Percentiles rank a stretch among this genome's conserved stretches.
Conservation (phyloP, 2,797 vertebrate species). For the Mycteria americana region DNA sequence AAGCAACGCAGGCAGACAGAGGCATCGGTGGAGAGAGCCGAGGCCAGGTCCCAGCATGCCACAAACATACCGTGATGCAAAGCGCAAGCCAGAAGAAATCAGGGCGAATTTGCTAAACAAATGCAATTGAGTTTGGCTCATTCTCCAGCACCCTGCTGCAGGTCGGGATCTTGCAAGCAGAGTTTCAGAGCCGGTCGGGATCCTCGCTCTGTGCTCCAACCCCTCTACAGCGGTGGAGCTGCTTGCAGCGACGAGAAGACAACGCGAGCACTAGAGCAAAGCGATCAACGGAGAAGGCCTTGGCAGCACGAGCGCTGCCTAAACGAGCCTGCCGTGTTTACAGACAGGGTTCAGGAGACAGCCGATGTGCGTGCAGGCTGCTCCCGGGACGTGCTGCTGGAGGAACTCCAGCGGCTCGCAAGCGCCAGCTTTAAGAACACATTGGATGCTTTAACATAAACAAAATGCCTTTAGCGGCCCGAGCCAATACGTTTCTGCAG, state of each 20-base stretch:
- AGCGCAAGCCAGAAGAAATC: not conserved
- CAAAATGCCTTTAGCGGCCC: not conserved
- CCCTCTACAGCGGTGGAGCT: not conserved
- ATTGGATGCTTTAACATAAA: not conserved
- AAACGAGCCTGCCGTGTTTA: not conserved
- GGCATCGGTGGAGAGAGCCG: accelerated
- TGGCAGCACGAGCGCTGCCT: not conserved
- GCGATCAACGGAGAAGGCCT: accelerated
- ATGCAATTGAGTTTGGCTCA: not conserved
- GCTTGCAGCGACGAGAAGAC: not conserved
- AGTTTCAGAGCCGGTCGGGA: not conserved
- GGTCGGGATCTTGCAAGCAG: not conserved
- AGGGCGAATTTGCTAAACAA: not conserved
- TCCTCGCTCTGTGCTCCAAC: not conserved
- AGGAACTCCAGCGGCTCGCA: not conserved
- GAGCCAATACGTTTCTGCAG: not conserved
- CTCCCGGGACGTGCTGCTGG: not conserved
- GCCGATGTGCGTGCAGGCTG: not conserved
- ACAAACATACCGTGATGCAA: not conserved
- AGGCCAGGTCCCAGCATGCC: not conserved
- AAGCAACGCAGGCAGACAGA: not conserved
- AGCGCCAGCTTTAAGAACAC: not conserved
- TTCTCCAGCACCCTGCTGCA: not conserved
- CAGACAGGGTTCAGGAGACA: not conserved
- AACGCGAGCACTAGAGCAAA: not conserved